Percentiles rank a stretch among this genome's conserved stretches.
These are phyloP conservation scores for Drosophila pandora DNA, from an alignment of 1,140 invertebrate genomes.

Conservation along the genomic window DNA sequence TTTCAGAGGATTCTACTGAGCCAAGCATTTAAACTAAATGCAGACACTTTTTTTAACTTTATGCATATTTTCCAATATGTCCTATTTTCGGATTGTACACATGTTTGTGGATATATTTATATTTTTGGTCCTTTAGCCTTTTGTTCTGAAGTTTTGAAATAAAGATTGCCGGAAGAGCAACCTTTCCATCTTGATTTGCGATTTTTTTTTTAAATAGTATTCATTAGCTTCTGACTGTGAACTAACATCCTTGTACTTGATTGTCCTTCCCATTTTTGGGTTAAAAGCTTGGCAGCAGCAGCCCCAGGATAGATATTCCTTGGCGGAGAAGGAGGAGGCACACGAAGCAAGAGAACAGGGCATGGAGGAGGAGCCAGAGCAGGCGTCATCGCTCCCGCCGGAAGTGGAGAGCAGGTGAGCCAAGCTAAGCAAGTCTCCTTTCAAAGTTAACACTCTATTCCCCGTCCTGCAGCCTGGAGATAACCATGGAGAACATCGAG, in stretches of 20 bases:
- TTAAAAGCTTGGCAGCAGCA: slow-evolving; percentile 32
- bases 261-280: slow-evolving; percentile 8
- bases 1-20: slow-evolving; percentile 35
- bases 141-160: slow-evolving; percentile 10
- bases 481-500: slow-evolving; percentile 48
- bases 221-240: background rate
- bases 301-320: slow-evolving; percentile 28
- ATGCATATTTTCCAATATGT: background rate
- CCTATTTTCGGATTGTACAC: slow-evolving; percentile 1
- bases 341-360: background rate
- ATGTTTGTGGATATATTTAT: background rate
- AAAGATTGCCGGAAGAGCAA: slow-evolving; percentile 8
- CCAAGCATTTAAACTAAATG: slow-evolving; percentile 37
- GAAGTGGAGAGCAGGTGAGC: slow-evolving; percentile 23
- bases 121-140: slow-evolving; percentile 8
- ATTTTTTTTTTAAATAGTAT: background rate
- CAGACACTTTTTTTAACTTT: slow-evolving; percentile 12
- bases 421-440: background rate
- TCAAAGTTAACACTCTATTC: background rate
- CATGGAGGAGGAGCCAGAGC: background rate
- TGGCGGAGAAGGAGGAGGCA: slow-evolving; percentile 12
- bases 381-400: background rate
- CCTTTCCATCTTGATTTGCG: background rate
- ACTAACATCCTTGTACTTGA: slow-evolving; percentile 20
- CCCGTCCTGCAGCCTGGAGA: slow-evolving; percentile 20